Evolutionary conservation across 1,140 invertebrate species (phyloP), one percentile per base, ranked within the genome.

Genomic region (Neodiprion pinetum): DNA sequence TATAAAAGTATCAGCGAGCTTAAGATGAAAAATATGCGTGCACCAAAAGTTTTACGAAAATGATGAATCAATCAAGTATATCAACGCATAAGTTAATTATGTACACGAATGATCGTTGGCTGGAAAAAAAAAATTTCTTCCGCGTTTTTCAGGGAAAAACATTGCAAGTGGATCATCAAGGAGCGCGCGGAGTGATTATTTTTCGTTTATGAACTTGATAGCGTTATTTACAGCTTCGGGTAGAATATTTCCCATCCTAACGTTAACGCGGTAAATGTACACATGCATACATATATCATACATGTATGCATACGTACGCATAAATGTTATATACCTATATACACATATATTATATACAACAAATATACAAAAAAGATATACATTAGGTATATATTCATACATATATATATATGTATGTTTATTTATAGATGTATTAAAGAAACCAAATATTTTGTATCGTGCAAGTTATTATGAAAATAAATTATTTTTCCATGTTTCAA

Each of bases 71-170:
- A 21, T 21, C 17, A 21, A 21, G 17, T 21, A 21, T 21, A 21
- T 21, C 17, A 21, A 21, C 17, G 17, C 17, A 21, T 21, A 21
- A 21, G 17, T 21, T 21, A 21, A 21, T 21, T 21, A 21, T 21
- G 17, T 21, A 21, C 17, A 21, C 17, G 17, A 21, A 21, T 21
- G 17, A 21, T 21, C 17, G 17, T 21, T 21, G 17, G 17, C 17
- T 21, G 17, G 17, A 21, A 21, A 21, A 21, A 17, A 21, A 21
- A 69, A 69, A 23, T 69, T 69, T 21, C 67, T 12, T 23, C 9
- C 67, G 17, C 17, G 67, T 74, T 67, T 85, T 76, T 28, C 81
- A 88, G 87, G 87, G 87, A 88, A 87, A 76, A 80, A 85, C 76
- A 66, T 81, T 73, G 85, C 87, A 48, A 84, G 80, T 72, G 81